These are phyloP conservation scores for Caenorhabditis wallacei DNA, from an alignment of 2,888 invertebrate genomes.

Conservation along the genomic window DNA sequence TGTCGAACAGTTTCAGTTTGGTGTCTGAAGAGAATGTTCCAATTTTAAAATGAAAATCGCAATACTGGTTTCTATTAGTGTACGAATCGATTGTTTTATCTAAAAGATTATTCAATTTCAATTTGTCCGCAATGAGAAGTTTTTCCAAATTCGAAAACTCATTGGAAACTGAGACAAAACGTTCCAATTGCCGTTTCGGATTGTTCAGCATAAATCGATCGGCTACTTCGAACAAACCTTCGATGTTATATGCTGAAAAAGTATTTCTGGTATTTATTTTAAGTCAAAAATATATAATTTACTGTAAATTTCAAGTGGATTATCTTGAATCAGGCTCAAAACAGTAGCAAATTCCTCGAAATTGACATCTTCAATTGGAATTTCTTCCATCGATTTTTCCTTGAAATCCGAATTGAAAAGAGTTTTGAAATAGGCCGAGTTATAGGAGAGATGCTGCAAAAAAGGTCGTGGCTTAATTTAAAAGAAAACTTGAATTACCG, in stretches of 20 bases:
- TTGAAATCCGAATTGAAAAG: constrained; percentile 9
- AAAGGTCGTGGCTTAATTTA: background rate
- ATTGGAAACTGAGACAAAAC: background rate
- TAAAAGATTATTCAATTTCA: background rate
- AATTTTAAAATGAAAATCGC: too few species aligned
- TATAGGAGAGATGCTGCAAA: constrained; percentile 19
- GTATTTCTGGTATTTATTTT: too few species aligned
- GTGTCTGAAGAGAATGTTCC: too few species aligned
- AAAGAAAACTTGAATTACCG: background rate
- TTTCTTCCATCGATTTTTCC: background rate
- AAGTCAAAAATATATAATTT: too few species aligned
- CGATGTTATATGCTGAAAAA: background rate
- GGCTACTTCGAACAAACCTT: background rate
- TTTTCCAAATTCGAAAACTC: background rate
- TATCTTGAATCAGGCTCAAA: background rate
- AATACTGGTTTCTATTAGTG: too few species aligned
- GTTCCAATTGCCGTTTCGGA: background rate
- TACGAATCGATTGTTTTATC: too few species aligned
- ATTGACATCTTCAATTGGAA: constrained; percentile 7
- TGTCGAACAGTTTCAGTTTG: too few species aligned
- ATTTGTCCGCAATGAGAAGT: background rate
- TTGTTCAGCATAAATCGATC: background rate
- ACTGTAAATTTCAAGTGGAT: background rate
- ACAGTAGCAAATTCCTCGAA: background rate
- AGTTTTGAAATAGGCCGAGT: constrained; percentile 3